A percentile compares a stretch with the other conserved stretches of the same genome.
phyloP scores from a whole-genome alignment of 1,140 invertebrate genomes.

The Drosophila fuyamai region DNA sequence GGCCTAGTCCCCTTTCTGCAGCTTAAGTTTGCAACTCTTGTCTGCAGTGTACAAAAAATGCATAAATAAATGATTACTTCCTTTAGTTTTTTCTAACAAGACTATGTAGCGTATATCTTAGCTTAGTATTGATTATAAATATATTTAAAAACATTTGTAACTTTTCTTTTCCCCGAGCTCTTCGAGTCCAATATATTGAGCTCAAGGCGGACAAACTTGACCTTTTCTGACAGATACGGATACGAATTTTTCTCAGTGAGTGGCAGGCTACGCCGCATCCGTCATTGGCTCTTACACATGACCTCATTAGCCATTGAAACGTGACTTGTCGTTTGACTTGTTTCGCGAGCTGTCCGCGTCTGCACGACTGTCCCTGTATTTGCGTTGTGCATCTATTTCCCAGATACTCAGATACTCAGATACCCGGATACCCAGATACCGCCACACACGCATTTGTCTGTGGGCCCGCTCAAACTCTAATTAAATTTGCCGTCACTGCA shows the following conservation, averaged over 20 bases:
- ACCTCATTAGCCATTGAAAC: constrained; percentile 83
- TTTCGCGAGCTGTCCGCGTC: constrained; percentile 61
- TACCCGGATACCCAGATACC: neutral
- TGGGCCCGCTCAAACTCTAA: constrained; percentile 72
- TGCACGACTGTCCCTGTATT: constrained; percentile 35
- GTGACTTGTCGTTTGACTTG: constrained; percentile 83
- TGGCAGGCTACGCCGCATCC: constrained; percentile 47
- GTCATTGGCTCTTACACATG: constrained; percentile 78
- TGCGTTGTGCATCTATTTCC: constrained; percentile 40
- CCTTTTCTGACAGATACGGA: too few species aligned
- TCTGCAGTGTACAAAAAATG: too few species aligned
- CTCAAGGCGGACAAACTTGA: too few species aligned
- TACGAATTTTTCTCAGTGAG: constrained; percentile 4
- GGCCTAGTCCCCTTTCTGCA: too few species aligned
- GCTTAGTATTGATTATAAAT: too few species aligned
- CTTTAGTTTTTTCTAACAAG: too few species aligned
- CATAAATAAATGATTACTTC: too few species aligned
- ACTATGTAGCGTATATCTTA: too few species aligned
- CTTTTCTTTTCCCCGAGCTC: too few species aligned
- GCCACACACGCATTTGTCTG: constrained; percentile 27
- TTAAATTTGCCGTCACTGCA: constrained; percentile 72
- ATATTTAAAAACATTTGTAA: too few species aligned
- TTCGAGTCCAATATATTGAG: too few species aligned
- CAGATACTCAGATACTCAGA: neutral
- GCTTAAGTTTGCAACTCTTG: too few species aligned